Conservation (phyloP, 2,888 invertebrate species). For the Archaeoteleia sp. region DNA sequence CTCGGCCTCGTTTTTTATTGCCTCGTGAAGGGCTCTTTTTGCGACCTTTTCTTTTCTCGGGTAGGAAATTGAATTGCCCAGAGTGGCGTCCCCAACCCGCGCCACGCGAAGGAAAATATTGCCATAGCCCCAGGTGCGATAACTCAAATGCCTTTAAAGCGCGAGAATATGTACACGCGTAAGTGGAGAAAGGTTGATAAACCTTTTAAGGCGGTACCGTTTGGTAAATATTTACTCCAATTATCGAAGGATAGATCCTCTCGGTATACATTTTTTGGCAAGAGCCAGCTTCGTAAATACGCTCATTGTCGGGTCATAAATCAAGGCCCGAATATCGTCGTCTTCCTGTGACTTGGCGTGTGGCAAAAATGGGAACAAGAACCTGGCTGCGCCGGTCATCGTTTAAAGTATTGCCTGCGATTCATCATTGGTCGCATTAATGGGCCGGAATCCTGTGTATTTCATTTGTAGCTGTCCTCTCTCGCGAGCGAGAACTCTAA, state of each 20-base stretch:
- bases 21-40: slow-evolving; percentile 1
- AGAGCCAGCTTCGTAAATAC: neutral
- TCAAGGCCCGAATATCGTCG: slow-evolving; percentile 43
- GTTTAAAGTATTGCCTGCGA: slow-evolving; percentile 69
- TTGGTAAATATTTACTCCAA: slow-evolving; percentile 22
- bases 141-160: slow-evolving; percentile 6
- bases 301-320: slow-evolving; percentile 60
- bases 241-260: slow-evolving; percentile 12
- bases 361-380: slow-evolving; percentile 65
- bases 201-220: neutral
- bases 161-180: neutral
- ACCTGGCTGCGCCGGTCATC: slow-evolving; percentile 66
- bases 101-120: slow-evolving; percentile 19
- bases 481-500: slow-evolving; percentile 57
- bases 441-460: slow-evolving; percentile 69
- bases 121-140: slow-evolving; percentile 29
- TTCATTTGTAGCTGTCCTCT: slow-evolving; percentile 71
- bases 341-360: slow-evolving; percentile 34
- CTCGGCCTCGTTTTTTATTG: slow-evolving; percentile 21
- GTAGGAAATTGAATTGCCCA: slow-evolving; percentile 32
- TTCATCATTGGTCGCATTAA: slow-evolving; percentile 70
- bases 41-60: slow-evolving; percentile 2
- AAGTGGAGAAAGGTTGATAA: too few species aligned
- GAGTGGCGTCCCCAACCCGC: neutral
- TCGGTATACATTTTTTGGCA: slow-evolving; percentile 1